Evolutionary conservation across 2,888 invertebrate species (phyloP), one percentile per base, ranked within the genome.

Genomic region (Scaptomyza flava): DNA sequence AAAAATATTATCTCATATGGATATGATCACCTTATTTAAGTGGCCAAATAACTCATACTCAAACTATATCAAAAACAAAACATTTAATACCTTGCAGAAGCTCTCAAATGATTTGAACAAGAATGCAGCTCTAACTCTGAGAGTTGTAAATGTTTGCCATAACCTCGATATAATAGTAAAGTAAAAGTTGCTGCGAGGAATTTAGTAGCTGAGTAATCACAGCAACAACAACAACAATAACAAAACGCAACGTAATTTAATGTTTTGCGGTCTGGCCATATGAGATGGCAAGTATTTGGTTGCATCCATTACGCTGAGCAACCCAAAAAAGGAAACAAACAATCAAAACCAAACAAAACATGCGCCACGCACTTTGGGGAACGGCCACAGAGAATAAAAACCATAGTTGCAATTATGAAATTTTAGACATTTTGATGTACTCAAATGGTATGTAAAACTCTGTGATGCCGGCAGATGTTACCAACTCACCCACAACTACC

Each of bases 391-490:
- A 59, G 20, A 30, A 50, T 41, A 8, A 17, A 50, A 73, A 78
- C 65, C 68, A 70, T 9, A 41, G 77, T 73, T 87, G 81, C 85
- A 89, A 89, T 85, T 85, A 89, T 85, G 89, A 85, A 89, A 85
- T 87, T 87, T 84, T 76, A 85, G 87, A 85, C 73, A 75, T 88
- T 85, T 77, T 74, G 65, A 87, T 81, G 72, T 81, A 85, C 76
- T 77, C 70, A 59, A 78, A 60, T 58, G 54, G 54, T 72, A 76
- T 68, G 68, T 65, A 65, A 60, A 72, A 65, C 43, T 59, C 64
- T 62, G 79, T 58, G 69, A 73, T 66, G 61, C 61, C 65, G 27
- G 62, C 77, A 79, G 63, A 60, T 70, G 74, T 50, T 50, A 6
- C 58, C 30, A 17, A 4, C 14, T 38, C 38, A 12, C 42, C 47